Base-by-base conservation (phyloP, 1,140 invertebrate genomes). In the Euura saliciscinereae region DNA sequence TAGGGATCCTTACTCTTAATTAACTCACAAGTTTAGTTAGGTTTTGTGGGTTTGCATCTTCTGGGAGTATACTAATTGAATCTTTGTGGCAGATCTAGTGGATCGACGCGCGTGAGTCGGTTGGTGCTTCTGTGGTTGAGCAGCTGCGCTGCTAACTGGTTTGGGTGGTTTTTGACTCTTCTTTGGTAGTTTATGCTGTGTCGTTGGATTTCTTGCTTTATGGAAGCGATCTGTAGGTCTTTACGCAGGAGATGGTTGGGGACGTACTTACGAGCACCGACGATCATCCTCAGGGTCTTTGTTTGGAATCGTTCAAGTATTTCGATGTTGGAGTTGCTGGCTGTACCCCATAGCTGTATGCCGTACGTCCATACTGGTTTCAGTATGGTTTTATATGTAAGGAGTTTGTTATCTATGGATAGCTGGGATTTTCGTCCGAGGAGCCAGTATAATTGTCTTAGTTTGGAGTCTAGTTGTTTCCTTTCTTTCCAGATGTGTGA, bases 401-500 rank as follows among this genome's bases (percentile, higher is more conserved):
- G 46, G 46, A n/a, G 46, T 51, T 51, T 51, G 11, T 51, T 51
- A 2, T 51, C 46, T 7, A 51, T 51, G 2, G 46, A 51, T n/a
- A 51, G 46, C n/a, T 51, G 46, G 11, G 46, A n/a, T 51, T 51
- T 51, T 2, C 68, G 44, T 8, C 73, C 71, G 13, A 74, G 5
- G 10, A 76, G 68, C 71, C 74, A 70, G 66, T 75, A 73, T n/a
- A 75, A 45, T 45, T 69, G 11, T 71, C 45, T 70, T n/a, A 66
- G 13, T 73, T 73, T 73, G 28, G 69, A 13, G 43, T 69, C 51
- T 45, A 77, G 65, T 71, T 75, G 45, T 69, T 71, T 73, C 51
- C 71, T 68, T 73, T 77, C 75, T 8, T 42, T 75, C 6, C 6
- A 28, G 1, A 76, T 75, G 65, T 77, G 74, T 51, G 11, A 68